Evolutionary conservation across 2,888 invertebrate genomes (phyloP).

Genomic region (Augochlorella aurata): DNA sequence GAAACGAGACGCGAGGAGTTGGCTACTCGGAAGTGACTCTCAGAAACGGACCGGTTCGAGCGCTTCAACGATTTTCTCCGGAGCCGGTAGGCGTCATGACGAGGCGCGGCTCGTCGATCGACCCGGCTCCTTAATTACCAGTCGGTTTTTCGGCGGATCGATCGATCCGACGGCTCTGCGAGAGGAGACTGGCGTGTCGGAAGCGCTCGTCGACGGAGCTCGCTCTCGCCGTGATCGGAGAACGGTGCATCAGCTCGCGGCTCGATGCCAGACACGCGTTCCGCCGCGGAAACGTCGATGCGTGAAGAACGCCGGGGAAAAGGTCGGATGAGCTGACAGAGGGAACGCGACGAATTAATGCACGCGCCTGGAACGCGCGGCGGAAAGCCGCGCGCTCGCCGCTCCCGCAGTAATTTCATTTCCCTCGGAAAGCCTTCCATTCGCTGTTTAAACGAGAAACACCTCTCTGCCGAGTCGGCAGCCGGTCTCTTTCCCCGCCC

Average conservation of each 20-base stretch:
- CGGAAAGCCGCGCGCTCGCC: background rate
- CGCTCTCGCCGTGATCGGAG: background rate
- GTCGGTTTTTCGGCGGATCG: conserved; percentile 24
- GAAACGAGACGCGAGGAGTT: background rate
- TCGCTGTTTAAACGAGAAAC: conserved; percentile 37
- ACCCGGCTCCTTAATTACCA: conserved; percentile 36
- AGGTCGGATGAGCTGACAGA: background rate
- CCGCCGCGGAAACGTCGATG: background rate
- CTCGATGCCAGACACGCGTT: background rate
- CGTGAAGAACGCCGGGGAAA: background rate
- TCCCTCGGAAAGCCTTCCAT: conserved; percentile 18
- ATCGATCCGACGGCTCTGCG: background rate
- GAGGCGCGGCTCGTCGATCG: conserved; percentile 1
- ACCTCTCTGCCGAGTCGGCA: conserved; percentile 21
- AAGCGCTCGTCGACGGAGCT: conserved; percentile 1
- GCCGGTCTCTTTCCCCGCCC: background rate
- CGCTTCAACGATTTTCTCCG: conserved; percentile 5
- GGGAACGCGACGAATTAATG: conserved; percentile 4
- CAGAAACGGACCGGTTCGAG: conserved; percentile 8
- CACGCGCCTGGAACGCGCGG: conserved; percentile 9
- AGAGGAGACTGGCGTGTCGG: background rate
- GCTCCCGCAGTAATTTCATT: conserved; percentile 28
- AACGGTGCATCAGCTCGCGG: background rate
- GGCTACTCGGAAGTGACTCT: background rate
- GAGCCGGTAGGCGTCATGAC: background rate